phyloP scores from a whole-genome alignment of 2,797 vertebrate genomes.

The Peromyscus eremicus region DNA sequence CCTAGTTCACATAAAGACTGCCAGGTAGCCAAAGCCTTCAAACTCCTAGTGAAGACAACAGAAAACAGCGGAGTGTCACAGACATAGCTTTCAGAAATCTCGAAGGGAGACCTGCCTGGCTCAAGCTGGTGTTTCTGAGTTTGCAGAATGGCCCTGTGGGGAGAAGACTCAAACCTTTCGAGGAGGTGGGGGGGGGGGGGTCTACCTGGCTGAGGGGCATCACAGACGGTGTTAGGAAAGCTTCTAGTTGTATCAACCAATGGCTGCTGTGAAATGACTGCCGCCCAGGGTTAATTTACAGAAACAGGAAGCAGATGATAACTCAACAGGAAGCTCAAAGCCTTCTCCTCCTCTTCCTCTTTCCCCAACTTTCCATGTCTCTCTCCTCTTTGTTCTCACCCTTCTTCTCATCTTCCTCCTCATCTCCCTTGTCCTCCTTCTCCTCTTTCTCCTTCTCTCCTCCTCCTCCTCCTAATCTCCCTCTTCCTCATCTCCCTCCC shows the following conservation, averaged over 20 bases:
- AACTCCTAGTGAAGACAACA: neutral
- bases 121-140: neutral
- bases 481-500: no score
- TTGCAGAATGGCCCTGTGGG: neutral
- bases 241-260: neutral
- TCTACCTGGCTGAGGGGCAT: neutral
- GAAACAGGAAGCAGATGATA: neutral
- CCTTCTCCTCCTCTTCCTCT: neutral
- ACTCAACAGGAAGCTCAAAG: neutral
- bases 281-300: neutral
- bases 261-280: neutral
- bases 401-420: neutral
- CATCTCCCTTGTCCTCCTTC: neutral
- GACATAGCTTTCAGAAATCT: conserved; percentile 22
- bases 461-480: no score
- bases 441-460: no score
- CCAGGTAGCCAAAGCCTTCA: neutral
- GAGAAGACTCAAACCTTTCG: neutral
- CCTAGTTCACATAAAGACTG: neutral
- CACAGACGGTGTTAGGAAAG: neutral
- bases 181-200: rapidly evolving
- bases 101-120: neutral
- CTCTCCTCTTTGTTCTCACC: neutral
- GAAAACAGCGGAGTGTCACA: neutral
- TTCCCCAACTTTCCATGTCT: neutral